Evolutionary conservation across 1,140 invertebrate species (phyloP), one percentile per base, ranked within the genome.

Genomic region (Phortica variegata): DNA sequence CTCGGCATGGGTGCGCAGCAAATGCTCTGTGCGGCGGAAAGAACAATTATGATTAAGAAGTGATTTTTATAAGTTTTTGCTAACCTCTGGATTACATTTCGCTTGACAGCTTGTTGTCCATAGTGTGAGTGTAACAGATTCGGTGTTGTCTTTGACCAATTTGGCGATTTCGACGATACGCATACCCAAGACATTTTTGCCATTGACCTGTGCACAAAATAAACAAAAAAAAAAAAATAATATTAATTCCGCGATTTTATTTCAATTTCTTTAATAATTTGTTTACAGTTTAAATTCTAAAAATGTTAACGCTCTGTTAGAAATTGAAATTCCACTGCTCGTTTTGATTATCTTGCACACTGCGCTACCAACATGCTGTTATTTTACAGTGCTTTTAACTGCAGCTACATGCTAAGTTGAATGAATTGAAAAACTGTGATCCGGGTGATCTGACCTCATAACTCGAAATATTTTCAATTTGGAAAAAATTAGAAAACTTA

Each of bases 131-230:
- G 77, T 78, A 46, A 78, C 78, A 32, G 61, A 47, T 34, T 60
- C 58, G 39, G 49, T 61, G 65, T 65, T 77, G 52, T 41, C 61
- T 52, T 76, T 79, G 15, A 85, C 82, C 29, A 83, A 62, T 46
- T 70, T 66, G 4, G 83, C 82, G 2, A 86, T 77, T 34, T 85
- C 81, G 8, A 77, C 76, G 38, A 86, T 79, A 20, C 78, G 75
- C 23, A 82, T 59, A 10, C 85, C 85, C 26, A 87, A 51, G 21
- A 87, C 65, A 58, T 86, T 83, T 15, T 78, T 73, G 2, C 79
- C 80, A 46, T 85, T 82, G n/a, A 86, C 79, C 65, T 75, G 43
- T n/a, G n/a, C n/a, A n/a, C n/a, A n/a, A 17, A 43, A 34, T 31
- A 16, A 4, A 47, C 10, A 37, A 36, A 3, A 38, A 18, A 19